Evolutionary conservation across 2,113 vertebrate species (phyloP).

Genomic region (Mus pahari): DNA sequence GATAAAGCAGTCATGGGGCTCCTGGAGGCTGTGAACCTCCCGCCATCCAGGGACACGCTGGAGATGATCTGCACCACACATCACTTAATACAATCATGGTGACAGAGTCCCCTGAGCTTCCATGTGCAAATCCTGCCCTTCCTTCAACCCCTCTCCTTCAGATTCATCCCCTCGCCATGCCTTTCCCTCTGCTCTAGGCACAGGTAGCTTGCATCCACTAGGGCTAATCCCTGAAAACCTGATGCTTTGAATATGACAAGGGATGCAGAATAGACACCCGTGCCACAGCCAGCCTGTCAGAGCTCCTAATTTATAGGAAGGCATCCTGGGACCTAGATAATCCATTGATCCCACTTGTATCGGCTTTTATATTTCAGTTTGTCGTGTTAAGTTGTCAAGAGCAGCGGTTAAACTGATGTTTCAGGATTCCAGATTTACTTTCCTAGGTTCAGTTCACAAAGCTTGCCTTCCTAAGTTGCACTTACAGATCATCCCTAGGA

Average conservation of each 20-base stretch:
- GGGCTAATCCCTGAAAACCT: slow-evolving; percentile 65
- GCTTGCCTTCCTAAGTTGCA: slow-evolving; percentile 86
- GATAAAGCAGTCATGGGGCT: slow-evolving; percentile 97
- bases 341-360: slow-evolving; percentile 91
- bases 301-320: slow-evolving; percentile 81
- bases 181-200: slow-evolving; percentile 85
- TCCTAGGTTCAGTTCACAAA: slow-evolving; percentile 86
- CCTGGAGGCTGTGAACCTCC: slow-evolving; percentile 89
- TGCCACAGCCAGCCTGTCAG: slow-evolving; percentile 71
- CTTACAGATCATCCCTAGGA: slow-evolving; percentile 88
- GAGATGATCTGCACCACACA: slow-evolving; percentile 92
- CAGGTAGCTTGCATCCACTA: slow-evolving; percentile 71
- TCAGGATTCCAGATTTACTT: slow-evolving; percentile 88
- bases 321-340: slow-evolving; percentile 91
- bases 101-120: slow-evolving; percentile 91
- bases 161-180: slow-evolving; percentile 84
- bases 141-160: slow-evolving; percentile 75
- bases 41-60: slow-evolving; percentile 89
- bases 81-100: slow-evolving; percentile 94
- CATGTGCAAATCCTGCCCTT: slow-evolving; percentile 89
- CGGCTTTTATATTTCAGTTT: slow-evolving; percentile 89
- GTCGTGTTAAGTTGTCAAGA: slow-evolving; percentile 89
- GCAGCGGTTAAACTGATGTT: slow-evolving; percentile 88
- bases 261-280: slow-evolving; percentile 81
- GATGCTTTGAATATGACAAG: slow-evolving; percentile 38